Base-by-base conservation (phyloP, 2,888 invertebrate species). In the Melanotus villosus region DNA sequence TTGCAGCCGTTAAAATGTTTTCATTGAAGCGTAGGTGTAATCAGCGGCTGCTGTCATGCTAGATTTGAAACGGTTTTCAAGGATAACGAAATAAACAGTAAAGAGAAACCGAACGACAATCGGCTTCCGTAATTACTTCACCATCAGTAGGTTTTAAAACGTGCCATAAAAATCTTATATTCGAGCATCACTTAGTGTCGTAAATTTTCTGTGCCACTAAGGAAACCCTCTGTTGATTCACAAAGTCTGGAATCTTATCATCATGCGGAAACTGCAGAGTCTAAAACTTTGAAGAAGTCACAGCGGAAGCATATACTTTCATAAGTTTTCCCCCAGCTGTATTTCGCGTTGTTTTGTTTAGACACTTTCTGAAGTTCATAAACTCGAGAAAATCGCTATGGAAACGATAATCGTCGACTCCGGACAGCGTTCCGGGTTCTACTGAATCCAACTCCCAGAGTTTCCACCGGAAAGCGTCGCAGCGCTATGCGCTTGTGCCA, bases 401-500 rank as follows among this genome's bases (percentile, higher is more conserved):
- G 36, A 52, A 64, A 41, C 62, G 32, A 50, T 50, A 41, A 59
- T 41, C 68, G 68, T 47, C 58, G 34, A 65, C 19, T 60, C 59
- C 57, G 57, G 26, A 36, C 54, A 50, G 52, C 56, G 70, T 50
- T 65, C 70, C 62, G 65, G 65, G 50, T 65, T 62, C 65, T 70
- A 70, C 70, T 70, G 70, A 70, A 65, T 60, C 52, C 65, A 54
- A 70, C 60, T 66, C 65, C 65, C 59, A 47, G 70, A 54, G 62
- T 65, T 66, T 60, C 34, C 56, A 62, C 70, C 60, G 64, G 56
- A 70, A 70, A 70, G 57, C 65, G 62, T 59, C 47, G 62, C 58
- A 14, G 26, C 60, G 65, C 60, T 65, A 65, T 60, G 70, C 70
- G 70, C 70, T 66, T 70, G 70, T 70, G 70, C 70, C 41, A 66